A percentile compares a stretch with the other conserved stretches of the same genome.
Conservation (phyloP, 2,113 vertebrate species). For the Sus scrofa region T2T-Sscrofa CM000818.6:99445501-99446000, state of each 20-base stretch:
- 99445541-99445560: too few relatives aligned
- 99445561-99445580: too few relatives aligned
- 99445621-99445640: not conserved
- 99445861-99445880: not conserved
- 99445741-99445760: not conserved
- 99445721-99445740: constrained; percentile 32
- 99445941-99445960: not conserved
- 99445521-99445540: too few relatives aligned
- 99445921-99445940: not conserved
- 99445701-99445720: constrained; percentile 40
- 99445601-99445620: too few relatives aligned
- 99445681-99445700: not conserved
- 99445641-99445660: not conserved
- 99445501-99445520: too few relatives aligned
- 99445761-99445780: not conserved
- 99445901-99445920: not conserved
- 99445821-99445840: not conserved
- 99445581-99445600: too few relatives aligned
- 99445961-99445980: not conserved
- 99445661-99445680: not conserved
- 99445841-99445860: not conserved
- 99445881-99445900: not conserved
- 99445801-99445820: not conserved
- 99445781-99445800: not conserved
- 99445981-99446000: not conserved